Base-by-base conservation (phyloP, 2,888 invertebrate species). In the Elaeidobius kamerunicus region DNA sequence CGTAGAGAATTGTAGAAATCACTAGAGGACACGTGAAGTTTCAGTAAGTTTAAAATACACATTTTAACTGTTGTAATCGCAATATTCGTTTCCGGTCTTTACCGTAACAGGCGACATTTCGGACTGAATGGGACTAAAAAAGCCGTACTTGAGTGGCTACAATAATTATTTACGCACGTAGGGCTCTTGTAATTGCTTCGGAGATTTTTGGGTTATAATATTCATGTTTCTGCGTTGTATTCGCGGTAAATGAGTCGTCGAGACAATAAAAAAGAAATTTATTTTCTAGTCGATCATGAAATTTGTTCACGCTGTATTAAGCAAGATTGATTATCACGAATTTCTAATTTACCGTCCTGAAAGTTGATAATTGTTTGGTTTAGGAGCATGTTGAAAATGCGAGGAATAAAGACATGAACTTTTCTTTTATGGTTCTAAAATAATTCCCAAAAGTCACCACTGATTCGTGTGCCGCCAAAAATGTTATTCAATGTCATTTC, bases 11-110 rank as follows among this genome's bases (percentile, higher is more conserved):
- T 77, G 50, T 69, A 75, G 58, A 47, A 27, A 2, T 36, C 28
- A 2, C 48, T 17, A 1, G 79, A 77, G 12, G 76, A 75, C 30
- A 80, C 76, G 58, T 80, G 80, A 18, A 80, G 66, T 5, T 79
- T 75, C 34, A 81, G 62, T 38, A 80, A 75, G 67, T 79, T 80
- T 12, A 81, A 68, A 63, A 81, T 77, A 67, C 81, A 81, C 81
- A 81, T 81, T 51, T 49, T 54, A 1, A 4, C n/a, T 4, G 12
- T 11, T 19, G 11, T 39, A n/a, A 6, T 17, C n/a, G 9, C 6
- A 36, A 9, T 4, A 16, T 12, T 16, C n/a, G 11, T 4, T 51
- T 51, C 51, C 51, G 43, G 51, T 36, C 51, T 44, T 45, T 45
- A 51, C 45, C 44, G 51, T 45, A 45, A 38, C 44, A 45, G 30